Conservation (phyloP, 2,797 vertebrate species). For the Phaenicophaeus curvirostris region DNA sequence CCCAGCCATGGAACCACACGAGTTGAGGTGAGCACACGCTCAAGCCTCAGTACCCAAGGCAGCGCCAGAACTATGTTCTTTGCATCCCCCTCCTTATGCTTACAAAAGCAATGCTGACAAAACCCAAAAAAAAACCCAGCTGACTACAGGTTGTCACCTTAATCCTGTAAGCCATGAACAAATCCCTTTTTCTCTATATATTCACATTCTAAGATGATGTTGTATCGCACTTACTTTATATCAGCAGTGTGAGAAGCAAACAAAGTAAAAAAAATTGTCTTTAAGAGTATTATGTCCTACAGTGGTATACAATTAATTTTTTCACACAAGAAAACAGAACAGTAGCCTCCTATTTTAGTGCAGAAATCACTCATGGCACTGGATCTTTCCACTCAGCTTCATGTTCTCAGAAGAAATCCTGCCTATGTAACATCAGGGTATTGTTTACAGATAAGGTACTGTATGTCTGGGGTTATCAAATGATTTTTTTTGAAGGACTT, state of each 20-base stretch:
- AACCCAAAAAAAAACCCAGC: no score
- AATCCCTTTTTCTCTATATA: not conserved
- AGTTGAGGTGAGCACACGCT: not conserved
- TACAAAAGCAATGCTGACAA: not conserved
- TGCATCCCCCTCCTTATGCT: not conserved
- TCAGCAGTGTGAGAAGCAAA: not conserved
- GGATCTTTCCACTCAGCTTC: not conserved
- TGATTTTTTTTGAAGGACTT: not conserved
- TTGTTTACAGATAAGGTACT: not conserved
- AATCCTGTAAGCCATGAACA: not conserved
- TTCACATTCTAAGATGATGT: not conserved
- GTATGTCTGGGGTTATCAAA: not conserved
- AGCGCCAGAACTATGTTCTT: not conserved
- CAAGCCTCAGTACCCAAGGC: rapidly evolving
- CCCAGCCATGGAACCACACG: rapidly evolving
- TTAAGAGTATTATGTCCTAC: not conserved
- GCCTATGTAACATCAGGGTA: not conserved
- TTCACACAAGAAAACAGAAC: not conserved
- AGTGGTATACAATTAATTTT: not conserved
- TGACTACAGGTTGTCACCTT: not conserved
- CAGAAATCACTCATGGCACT: not conserved
- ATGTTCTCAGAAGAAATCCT: not conserved
- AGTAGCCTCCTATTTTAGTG: not conserved
- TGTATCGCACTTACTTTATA: not conserved
- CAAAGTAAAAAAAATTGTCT: not conserved